Conservation (phyloP, 2,888 invertebrate species). For the Atrina japonica region DNA sequence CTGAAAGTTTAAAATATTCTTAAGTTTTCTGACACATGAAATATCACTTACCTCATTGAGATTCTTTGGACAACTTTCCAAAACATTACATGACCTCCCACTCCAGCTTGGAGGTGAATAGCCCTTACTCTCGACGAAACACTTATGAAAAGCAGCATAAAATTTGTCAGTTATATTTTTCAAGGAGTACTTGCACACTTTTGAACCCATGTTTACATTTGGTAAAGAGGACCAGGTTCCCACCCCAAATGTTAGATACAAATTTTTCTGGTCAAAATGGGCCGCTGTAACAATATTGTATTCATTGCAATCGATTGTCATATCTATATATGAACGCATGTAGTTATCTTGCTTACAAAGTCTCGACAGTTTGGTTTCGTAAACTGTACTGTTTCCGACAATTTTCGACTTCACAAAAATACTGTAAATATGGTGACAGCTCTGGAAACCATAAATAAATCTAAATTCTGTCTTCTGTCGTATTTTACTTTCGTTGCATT, state of each 20-base stretch:
- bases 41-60: no score
- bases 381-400: background rate
- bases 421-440: background rate
- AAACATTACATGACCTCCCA: no score
- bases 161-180: slow-evolving; percentile 1
- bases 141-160: background rate
- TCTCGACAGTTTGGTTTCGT: slow-evolving; percentile 7
- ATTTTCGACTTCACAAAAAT: slow-evolving; percentile 5
- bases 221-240: background rate
- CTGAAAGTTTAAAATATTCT: no score
- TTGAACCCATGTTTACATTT: background rate
- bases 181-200: slow-evolving; percentile 6
- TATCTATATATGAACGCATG: slow-evolving; percentile 9
- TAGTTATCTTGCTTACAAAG: slow-evolving; percentile 9
- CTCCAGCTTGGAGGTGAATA: slow-evolving; percentile 11
- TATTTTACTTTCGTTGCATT: background rate
- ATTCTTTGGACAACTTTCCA: no score
- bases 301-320: slow-evolving; percentile 4
- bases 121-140: background rate
- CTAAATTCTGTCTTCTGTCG: background rate
- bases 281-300: slow-evolving; percentile 13
- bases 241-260: slow-evolving; percentile 16
- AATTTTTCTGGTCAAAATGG: background rate
- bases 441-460: slow-evolving; percentile 21
- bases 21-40: no score